Evolutionary conservation across 1,140 invertebrate genomes (phyloP).

Genomic region (Sitophilus oryzae): DNA sequence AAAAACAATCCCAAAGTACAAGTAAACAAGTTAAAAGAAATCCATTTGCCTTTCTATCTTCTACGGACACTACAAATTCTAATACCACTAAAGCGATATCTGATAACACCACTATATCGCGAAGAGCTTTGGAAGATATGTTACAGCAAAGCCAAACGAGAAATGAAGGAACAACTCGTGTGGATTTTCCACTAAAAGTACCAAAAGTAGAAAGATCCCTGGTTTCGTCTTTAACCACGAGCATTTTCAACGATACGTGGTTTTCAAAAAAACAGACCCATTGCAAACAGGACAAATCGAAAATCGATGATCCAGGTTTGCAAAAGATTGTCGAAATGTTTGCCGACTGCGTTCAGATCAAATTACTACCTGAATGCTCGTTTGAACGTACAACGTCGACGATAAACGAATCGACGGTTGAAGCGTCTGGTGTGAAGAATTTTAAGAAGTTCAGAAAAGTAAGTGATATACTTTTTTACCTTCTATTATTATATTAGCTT

Average conservation of each 20-base stretch:
- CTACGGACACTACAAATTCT: too few relatives aligned
- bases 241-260: constrained; percentile 10
- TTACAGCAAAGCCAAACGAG: too few relatives aligned
- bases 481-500: too few relatives aligned
- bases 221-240: too few relatives aligned
- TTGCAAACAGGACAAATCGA: not conserved
- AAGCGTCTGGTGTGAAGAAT: constrained; percentile 10
- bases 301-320: constrained; percentile 16
- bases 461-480: not conserved
- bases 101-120: too few relatives aligned
- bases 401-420: not conserved
- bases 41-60: not conserved
- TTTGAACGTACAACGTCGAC: too few relatives aligned
- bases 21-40: not conserved
- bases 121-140: too few relatives aligned
- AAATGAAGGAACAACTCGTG: too few relatives aligned
- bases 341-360: constrained; percentile 13
- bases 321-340: constrained; percentile 12
- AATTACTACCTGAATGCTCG: constrained; percentile 6
- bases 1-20: not conserved
- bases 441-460: constrained; percentile 27
- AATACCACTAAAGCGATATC: too few relatives aligned
- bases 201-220: too few relatives aligned
- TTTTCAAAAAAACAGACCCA: constrained; percentile 8
- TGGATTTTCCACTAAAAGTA: too few relatives aligned